Evolutionary conservation across 2,888 invertebrate species (phyloP).

Genomic region (Xestobium rufovillosum): DNA sequence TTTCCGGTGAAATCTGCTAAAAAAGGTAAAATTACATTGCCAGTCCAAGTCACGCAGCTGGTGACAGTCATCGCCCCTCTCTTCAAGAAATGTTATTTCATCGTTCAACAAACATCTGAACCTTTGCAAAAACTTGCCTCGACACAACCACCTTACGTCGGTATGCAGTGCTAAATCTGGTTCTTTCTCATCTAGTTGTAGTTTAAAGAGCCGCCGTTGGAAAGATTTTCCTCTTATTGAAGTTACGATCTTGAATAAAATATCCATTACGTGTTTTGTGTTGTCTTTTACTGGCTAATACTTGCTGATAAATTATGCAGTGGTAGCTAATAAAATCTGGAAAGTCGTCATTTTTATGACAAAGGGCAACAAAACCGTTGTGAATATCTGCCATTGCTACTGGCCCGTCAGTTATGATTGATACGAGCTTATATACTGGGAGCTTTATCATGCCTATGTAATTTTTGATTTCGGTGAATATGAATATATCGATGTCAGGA

Average conservation of each 20-base stretch:
- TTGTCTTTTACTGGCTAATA: constrained; percentile 14
- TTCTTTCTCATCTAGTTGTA: constrained; percentile 14
- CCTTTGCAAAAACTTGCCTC: constrained; percentile 18
- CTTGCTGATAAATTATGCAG: constrained; percentile 17
- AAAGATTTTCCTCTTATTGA: constrained; percentile 12
- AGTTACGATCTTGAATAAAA: constrained; percentile 10
- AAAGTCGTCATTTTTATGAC: constrained; percentile 14
- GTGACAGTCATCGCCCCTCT: constrained; percentile 13
- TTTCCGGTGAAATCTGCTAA: constrained; percentile 15
- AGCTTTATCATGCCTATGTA: constrained; percentile 14
- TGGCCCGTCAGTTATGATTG: constrained; percentile 23
- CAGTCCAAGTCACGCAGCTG: constrained; percentile 14
- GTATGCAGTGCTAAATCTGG: constrained; percentile 14
- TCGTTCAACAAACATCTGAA: constrained; percentile 18
- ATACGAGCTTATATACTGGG: constrained; percentile 18
- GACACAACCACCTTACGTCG: constrained; percentile 17
- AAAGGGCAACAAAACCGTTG: constrained; percentile 21
- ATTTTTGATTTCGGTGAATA: constrained; percentile 14
- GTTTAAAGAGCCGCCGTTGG: constrained; percentile 15
- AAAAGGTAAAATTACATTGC: constrained; percentile 14
- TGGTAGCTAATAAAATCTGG: constrained; percentile 20
- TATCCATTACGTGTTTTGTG: constrained; percentile 16
- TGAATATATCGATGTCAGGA: constrained; percentile 18
- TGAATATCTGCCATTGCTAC: constrained; percentile 21
- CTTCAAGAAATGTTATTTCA: constrained; percentile 12